Percentiles rank a stretch among this genome's conserved stretches.
These are phyloP conservation scores for Nannoperca obscura DNA, from an alignment of 2,797 vertebrate species.

Conservation along the genomic window DNA sequence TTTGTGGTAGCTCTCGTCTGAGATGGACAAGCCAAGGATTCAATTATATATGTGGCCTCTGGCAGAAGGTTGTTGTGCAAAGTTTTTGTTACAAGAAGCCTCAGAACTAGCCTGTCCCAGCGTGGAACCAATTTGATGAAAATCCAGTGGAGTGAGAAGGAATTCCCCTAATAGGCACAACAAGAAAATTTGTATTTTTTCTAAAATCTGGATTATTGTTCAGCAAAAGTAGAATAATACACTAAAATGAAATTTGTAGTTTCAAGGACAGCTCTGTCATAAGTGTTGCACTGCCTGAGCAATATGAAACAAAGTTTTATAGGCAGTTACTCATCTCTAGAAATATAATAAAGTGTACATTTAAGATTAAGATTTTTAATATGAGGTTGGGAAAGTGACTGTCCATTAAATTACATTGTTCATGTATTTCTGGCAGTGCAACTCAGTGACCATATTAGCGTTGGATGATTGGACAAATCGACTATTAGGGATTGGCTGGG, in stretches of 20 bases:
- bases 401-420: slow-evolving; percentile 30
- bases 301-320: slow-evolving; percentile 44
- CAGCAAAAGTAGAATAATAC: slow-evolving; percentile 28
- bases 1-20: slow-evolving; percentile 59
- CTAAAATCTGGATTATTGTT: slow-evolving; percentile 48
- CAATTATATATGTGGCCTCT: slow-evolving; percentile 70
- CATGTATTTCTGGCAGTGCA: slow-evolving; percentile 47
- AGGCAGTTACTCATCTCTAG: slow-evolving; percentile 40
- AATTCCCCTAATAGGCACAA: slow-evolving; percentile 44
- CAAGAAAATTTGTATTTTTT: slow-evolving; percentile 19
- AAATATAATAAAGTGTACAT: slow-evolving; percentile 46
- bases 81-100: slow-evolving; percentile 60
- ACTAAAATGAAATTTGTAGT: slow-evolving; percentile 48
- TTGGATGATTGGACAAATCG: too few species aligned
- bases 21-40: slow-evolving; percentile 66
- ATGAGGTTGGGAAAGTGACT: slow-evolving; percentile 13
- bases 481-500: too few species aligned
- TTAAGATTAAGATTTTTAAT: slow-evolving; percentile 27
- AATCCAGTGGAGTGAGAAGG: slow-evolving; percentile 53
- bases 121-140: slow-evolving; percentile 61
- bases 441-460: slow-evolving; percentile 4
- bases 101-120: slow-evolving; percentile 45
- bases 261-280: slow-evolving; percentile 30
- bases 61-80: slow-evolving; percentile 68
- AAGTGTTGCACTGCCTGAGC: slow-evolving; percentile 49